These are phyloP conservation scores for Colostygia pectinataria DNA, from an alignment of 2,888 invertebrate species.

Conservation along the genomic window DNA sequence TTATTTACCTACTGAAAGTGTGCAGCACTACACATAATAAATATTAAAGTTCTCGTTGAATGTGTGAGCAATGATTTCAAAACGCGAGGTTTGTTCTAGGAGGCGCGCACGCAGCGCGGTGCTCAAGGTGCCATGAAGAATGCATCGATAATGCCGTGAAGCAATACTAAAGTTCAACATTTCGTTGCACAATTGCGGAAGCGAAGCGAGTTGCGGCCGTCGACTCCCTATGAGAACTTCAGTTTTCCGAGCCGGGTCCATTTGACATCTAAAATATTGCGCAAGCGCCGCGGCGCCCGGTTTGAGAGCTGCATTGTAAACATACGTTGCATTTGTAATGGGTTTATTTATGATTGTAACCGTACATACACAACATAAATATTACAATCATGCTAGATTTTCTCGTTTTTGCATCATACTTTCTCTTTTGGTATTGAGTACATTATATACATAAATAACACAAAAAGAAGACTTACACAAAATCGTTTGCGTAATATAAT, in stretches of 20 bases:
- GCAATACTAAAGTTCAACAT: slow-evolving; percentile 59
- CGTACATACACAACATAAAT: slow-evolving; percentile 42
- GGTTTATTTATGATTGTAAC: slow-evolving; percentile 54
- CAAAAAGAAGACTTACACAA: not conserved
- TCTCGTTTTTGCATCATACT: slow-evolving; percentile 32
- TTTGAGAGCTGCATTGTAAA: slow-evolving; percentile 48
- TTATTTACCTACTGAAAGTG: slow-evolving; percentile 25
- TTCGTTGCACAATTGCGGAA: slow-evolving; percentile 69
- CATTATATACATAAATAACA: not conserved
- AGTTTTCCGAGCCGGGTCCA: slow-evolving; percentile 60
- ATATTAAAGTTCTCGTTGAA: slow-evolving; percentile 2
- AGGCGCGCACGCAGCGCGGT: not conserved
- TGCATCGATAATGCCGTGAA: slow-evolving; percentile 45
- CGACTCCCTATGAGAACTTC: slow-evolving; percentile 59
- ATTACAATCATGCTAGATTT: slow-evolving; percentile 33
- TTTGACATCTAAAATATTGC: slow-evolving; percentile 70
- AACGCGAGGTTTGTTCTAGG: slow-evolving; percentile 14
- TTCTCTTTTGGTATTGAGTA: slow-evolving; percentile 27
- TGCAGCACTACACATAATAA: not conserved
- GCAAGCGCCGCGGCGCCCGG: slow-evolving; percentile 49
- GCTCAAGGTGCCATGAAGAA: slow-evolving; percentile 28
- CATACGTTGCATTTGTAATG: slow-evolving; percentile 55
- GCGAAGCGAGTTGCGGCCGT: slow-evolving; percentile 49
- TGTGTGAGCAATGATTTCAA: slow-evolving; percentile 7
- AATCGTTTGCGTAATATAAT: no score